A percentile compares a stretch with the other conserved stretches of the same genome.
Conservation (phyloP, 2,888 invertebrate genomes). For the Vanessa cardui region DNA sequence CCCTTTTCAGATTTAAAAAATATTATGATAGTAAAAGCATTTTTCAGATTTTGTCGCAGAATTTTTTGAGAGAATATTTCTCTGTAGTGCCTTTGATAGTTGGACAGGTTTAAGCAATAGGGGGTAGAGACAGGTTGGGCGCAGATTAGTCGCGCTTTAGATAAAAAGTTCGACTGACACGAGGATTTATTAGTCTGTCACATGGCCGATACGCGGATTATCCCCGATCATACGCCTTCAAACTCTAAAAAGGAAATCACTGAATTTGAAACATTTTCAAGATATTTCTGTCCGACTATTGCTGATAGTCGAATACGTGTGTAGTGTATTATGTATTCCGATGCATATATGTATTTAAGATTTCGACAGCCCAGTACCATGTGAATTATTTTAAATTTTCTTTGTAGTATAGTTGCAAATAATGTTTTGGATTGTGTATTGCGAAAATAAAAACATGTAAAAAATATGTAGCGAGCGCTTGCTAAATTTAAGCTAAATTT, state of each 20-base stretch:
- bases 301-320: too few relatives aligned
- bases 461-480: too few relatives aligned
- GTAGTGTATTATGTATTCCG: background rate
- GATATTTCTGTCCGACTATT: background rate
- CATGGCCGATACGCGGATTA: constrained; percentile 19
- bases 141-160: constrained; percentile 23
- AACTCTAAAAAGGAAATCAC: constrained; percentile 1
- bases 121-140: constrained; percentile 18
- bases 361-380: too few relatives aligned
- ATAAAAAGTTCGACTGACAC: constrained; percentile 25
- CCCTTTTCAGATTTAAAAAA: too few relatives aligned
- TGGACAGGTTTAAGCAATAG: constrained; percentile 18
- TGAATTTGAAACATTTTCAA: background rate
- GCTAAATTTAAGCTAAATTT: too few relatives aligned
- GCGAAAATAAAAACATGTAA: too few relatives aligned
- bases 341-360: too few relatives aligned
- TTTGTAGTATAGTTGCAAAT: too few relatives aligned
- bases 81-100: constrained; percentile 10
- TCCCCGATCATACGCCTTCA: constrained; percentile 6
- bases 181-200: constrained; percentile 26
- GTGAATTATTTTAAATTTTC: too few relatives aligned
- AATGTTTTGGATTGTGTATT: too few relatives aligned
- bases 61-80: background rate
- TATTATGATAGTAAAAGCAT: too few relatives aligned
- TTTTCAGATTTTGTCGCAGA: background rate